Evolutionary conservation across 2,113 vertebrate genomes (phyloP).

Genomic region (Bubo blakistoni): DNA sequence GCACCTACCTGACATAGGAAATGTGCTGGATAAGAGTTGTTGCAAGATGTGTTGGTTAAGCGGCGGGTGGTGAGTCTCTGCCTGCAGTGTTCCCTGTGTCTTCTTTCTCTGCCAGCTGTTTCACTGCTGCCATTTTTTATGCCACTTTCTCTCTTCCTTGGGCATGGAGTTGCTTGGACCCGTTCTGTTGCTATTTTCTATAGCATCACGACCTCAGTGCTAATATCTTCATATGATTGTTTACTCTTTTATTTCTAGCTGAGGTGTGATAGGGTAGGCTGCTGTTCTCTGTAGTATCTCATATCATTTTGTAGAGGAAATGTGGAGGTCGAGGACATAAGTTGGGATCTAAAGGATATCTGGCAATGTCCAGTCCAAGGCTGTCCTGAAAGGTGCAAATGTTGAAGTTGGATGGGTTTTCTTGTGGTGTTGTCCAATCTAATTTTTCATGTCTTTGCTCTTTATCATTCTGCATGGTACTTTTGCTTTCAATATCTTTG

Average conservation of each 20-base stretch:
- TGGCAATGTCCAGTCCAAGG: accelerated
- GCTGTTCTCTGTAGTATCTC: accelerated
- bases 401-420: accelerated
- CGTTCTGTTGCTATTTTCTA: accelerated
- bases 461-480: background rate
- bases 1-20: too few relatives aligned
- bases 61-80: accelerated
- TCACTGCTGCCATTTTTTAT: accelerated
- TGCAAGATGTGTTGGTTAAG: too few relatives aligned
- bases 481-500: background rate
- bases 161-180: accelerated
- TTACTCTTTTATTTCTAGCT: accelerated
- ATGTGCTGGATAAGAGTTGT: too few relatives aligned
- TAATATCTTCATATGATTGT: accelerated
- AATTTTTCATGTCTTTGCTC: background rate
- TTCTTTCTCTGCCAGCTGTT: accelerated
- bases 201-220: accelerated
- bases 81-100: accelerated
- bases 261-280: accelerated
- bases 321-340: accelerated
- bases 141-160: accelerated
- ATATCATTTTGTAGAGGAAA: accelerated
- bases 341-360: accelerated
- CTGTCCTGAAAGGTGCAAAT: accelerated
- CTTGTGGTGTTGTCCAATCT: accelerated